These are phyloP conservation scores for Trachelus troglodyta DNA, from an alignment of 2,888 invertebrate species.

Conservation along the genomic window DNA sequence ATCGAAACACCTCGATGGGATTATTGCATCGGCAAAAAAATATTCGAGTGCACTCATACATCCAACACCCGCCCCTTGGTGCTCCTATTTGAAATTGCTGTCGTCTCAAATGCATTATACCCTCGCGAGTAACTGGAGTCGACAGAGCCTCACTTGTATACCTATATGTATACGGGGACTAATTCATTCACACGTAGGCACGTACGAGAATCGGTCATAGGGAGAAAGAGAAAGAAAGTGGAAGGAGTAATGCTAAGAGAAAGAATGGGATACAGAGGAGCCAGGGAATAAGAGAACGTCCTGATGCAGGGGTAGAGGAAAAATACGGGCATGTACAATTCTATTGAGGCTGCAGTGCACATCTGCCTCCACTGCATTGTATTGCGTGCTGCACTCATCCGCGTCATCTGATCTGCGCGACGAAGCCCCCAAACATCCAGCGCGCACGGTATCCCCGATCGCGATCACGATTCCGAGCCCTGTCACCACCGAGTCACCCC, in stretches of 20 bases:
- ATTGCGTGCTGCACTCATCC: constrained; percentile 47
- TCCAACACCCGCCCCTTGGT: neutral
- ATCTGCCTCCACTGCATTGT: constrained; percentile 52
- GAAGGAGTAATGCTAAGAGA: constrained; percentile 12
- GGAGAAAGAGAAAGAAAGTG: constrained; percentile 6
- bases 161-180: neutral
- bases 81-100: constrained; percentile 38
- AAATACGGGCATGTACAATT: constrained; percentile 23
- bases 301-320: neutral
- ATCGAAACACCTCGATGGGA: constrained; percentile 7
- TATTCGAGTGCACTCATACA: constrained; percentile 1
- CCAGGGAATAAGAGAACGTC: constrained; percentile 11
- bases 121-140: constrained; percentile 12
- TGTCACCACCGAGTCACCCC: constrained; percentile 3
- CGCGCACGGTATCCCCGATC: constrained; percentile 3
- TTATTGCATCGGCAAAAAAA: constrained; percentile 5
- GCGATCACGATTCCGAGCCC: constrained; percentile 13
- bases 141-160: neutral
- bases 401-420: constrained; percentile 46
- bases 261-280: constrained; percentile 6
- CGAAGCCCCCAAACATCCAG: constrained; percentile 21
- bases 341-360: constrained; percentile 43
- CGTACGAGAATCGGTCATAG: constrained; percentile 6
- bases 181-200: neutral
- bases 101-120: constrained; percentile 28